These are phyloP conservation scores for Stylophora pistillata DNA, from an alignment of 64 coral and sea anemone genomes.

Conservation along the genomic window DNA sequence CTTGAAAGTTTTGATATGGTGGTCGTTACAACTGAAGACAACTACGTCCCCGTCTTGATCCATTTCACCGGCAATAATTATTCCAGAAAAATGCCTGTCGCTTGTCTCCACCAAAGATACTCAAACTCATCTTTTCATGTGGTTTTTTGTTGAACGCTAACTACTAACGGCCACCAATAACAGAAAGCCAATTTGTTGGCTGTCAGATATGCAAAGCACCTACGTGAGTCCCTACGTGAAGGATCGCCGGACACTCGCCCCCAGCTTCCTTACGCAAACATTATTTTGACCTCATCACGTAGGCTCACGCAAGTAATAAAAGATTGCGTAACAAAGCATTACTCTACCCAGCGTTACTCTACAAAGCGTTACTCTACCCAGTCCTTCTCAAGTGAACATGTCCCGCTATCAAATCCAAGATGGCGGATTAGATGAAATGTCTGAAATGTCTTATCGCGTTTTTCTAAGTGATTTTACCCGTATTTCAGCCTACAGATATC, in stretches of 20 bases:
- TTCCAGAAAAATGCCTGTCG: background rate
- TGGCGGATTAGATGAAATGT: slow-evolving; percentile 26
- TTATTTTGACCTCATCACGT: background rate
- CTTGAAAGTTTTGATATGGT: slow-evolving; percentile 72
- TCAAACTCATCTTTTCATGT: background rate
- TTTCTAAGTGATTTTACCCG: background rate
- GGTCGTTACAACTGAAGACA: slow-evolving; percentile 62
- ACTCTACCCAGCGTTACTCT: slow-evolving; percentile 38
- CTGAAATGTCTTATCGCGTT: slow-evolving; percentile 32
- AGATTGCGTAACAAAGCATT: slow-evolving; percentile 23
- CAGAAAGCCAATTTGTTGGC: background rate
- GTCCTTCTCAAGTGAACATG: background rate
- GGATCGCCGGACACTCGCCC: background rate
- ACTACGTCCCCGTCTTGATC: slow-evolving; percentile 71
- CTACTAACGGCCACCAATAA: background rate
- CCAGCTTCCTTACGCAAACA: slow-evolving; percentile 22
- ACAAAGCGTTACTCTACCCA: slow-evolving; percentile 29
- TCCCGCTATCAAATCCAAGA: slow-evolving; percentile 24
- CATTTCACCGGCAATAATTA: slow-evolving; percentile 41
- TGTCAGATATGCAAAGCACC: background rate
- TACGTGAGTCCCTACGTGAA: background rate
- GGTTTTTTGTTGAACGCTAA: background rate
- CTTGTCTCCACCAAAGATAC: too few species aligned
- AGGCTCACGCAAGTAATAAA: background rate
- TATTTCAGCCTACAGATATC: background rate